Evolutionary conservation across 1,140 invertebrate species (phyloP).

Genomic region (Acromyrmex heyeri): DNA sequence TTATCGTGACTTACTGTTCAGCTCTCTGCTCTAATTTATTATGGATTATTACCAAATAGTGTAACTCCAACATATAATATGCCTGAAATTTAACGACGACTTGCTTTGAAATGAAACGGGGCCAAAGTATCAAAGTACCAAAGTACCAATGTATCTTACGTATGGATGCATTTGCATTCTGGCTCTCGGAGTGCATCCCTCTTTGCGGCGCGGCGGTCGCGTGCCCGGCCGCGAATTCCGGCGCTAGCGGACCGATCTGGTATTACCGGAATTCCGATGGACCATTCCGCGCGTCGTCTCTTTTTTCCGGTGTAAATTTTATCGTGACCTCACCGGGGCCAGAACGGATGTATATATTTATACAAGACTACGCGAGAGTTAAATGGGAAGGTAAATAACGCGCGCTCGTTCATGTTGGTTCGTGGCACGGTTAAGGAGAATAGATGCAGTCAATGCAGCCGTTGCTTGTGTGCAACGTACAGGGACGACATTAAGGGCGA

Average conservation of each 20-base stretch:
- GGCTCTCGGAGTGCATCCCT: constrained; percentile 26
- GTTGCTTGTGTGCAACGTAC: constrained; percentile 60
- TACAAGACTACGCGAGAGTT: constrained; percentile 72
- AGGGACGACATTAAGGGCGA: constrained; percentile 27
- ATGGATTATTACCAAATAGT: not conserved
- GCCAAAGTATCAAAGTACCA: constrained; percentile 24
- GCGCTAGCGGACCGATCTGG: constrained; percentile 50
- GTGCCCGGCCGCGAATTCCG: constrained; percentile 41
- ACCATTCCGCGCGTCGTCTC: constrained; percentile 31
- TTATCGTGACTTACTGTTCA: too few relatives aligned
- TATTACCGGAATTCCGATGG: constrained; percentile 80
- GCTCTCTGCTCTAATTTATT: not conserved
- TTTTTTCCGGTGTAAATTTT: constrained; percentile 69
- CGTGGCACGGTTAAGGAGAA: constrained; percentile 61
- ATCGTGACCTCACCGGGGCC: constrained; percentile 68
- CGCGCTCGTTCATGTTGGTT: constrained; percentile 52
- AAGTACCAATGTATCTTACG: constrained; percentile 53
- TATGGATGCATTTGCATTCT: constrained; percentile 44
- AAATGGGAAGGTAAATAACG: constrained; percentile 73
- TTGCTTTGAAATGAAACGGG: constrained; percentile 28
- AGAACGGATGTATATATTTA: constrained; percentile 80
- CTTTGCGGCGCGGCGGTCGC: constrained; percentile 13
- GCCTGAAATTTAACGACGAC: constrained; percentile 22
- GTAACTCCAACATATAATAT: constrained; percentile 22
- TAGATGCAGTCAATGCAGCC: constrained; percentile 61